These are phyloP conservation scores for Brassicogethes aeneus DNA, from an alignment of 2,888 invertebrate genomes.

Conservation along the genomic window DNA sequence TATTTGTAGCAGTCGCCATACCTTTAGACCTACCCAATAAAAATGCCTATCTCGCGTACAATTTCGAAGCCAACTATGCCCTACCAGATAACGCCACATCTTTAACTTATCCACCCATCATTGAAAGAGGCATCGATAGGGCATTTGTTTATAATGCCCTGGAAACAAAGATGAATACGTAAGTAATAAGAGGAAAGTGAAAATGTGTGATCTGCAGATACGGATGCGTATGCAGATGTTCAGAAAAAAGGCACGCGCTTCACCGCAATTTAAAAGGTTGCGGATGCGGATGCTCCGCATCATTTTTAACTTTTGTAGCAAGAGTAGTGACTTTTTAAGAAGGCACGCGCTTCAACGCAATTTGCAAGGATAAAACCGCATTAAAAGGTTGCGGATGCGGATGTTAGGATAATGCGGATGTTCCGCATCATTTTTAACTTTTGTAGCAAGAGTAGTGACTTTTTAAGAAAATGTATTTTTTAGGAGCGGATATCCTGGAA, in stretches of 20 bases:
- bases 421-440: slow-evolving; percentile 1
- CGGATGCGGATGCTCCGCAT: too few relatives aligned
- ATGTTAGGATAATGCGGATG: too few relatives aligned
- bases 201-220: neutral
- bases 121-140: slow-evolving; percentile 22
- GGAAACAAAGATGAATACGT: slow-evolving; percentile 30
- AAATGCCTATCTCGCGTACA: slow-evolving; percentile 63
- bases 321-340: too few relatives aligned
- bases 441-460: neutral
- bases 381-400: too few relatives aligned
- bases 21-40: slow-evolving; percentile 60
- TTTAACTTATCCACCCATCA: slow-evolving; percentile 30
- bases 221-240: too few relatives aligned
- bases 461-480: slow-evolving; percentile 7
- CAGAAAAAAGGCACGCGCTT: too few relatives aligned
- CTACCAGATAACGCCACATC: slow-evolving; percentile 47
- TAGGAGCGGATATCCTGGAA: slow-evolving; percentile 39
- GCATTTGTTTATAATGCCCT: slow-evolving; percentile 25
- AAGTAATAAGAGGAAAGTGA: slow-evolving; percentile 17
- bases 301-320: too few relatives aligned
- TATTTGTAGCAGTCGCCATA: slow-evolving; percentile 60
- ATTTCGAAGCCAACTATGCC: slow-evolving; percentile 62
- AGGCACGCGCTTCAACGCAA: too few relatives aligned
- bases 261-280: too few relatives aligned
- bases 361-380: too few relatives aligned